phyloP scores from a whole-genome alignment of 2,888 invertebrate genomes.

The Protula sp. region DNA sequence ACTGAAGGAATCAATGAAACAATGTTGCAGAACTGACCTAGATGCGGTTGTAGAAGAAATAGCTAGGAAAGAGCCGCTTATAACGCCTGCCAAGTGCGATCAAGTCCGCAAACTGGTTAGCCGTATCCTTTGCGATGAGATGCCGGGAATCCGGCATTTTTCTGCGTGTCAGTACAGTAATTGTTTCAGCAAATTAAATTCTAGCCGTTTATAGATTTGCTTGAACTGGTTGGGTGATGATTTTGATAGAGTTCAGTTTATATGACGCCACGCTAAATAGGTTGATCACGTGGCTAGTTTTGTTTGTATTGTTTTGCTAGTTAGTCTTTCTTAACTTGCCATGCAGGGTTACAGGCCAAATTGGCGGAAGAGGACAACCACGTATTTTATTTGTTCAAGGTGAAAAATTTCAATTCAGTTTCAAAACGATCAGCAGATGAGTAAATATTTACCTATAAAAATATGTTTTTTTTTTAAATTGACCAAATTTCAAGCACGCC shows the following conservation, averaged over 20 bases:
- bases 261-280: no score
- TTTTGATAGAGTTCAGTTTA: not conserved
- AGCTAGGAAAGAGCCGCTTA: slow-evolving; percentile 48
- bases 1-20: no score
- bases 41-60: slow-evolving; percentile 52
- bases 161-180: not conserved
- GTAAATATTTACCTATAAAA: no score
- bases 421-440: no score
- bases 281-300: no score
- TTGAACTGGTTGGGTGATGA: not conserved
- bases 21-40: slow-evolving; percentile 50
- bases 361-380: slow-evolving; percentile 46
- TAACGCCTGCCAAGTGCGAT: slow-evolving; percentile 49
- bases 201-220: not conserved
- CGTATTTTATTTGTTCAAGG: slow-evolving; percentile 52
- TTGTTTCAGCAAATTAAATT: no score
- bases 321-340: no score
- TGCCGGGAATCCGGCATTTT: not conserved
- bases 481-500: no score
- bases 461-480: no score
- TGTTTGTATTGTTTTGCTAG: no score
- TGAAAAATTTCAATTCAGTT: no score
- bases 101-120: slow-evolving; percentile 50
- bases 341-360: slow-evolving; percentile 50
- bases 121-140: slow-evolving; percentile 38